Evolutionary conservation across 2,797 vertebrate species (phyloP).

Genomic region (Karalla daura): DNA sequence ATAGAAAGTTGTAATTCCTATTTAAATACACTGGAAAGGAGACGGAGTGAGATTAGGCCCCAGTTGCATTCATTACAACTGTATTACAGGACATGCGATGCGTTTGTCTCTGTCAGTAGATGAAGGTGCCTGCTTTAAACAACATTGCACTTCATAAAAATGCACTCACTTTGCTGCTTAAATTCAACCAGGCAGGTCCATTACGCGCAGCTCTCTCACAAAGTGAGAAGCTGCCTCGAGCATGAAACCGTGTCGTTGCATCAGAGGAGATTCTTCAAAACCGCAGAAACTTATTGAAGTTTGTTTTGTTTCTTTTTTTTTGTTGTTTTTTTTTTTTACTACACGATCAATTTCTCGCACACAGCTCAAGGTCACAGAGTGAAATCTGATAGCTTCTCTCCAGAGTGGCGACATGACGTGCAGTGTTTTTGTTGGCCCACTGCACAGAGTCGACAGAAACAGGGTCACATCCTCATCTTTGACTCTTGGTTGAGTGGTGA

Average conservation of each 20-base stretch:
- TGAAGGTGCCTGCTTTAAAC: constrained; percentile 40
- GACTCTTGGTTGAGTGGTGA: not conserved
- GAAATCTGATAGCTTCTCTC: constrained; percentile 37
- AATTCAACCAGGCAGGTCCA: constrained; percentile 40
- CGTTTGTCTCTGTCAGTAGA: constrained; percentile 55
- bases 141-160: constrained; percentile 44
- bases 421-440: constrained; percentile 6
- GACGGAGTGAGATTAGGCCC: constrained; percentile 41
- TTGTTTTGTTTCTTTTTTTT: too few relatives aligned
- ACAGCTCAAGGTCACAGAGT: constrained; percentile 48
- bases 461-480: not conserved
- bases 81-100: constrained; percentile 20
- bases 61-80: constrained; percentile 43
- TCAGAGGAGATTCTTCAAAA: constrained; percentile 8
- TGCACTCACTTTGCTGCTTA: constrained; percentile 21
- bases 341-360: constrained; percentile 45
- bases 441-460: constrained; percentile 9
- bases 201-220: constrained; percentile 40
- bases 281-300: constrained; percentile 26
- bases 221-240: constrained; percentile 31
- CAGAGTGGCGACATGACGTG: constrained; percentile 30
- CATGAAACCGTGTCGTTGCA: constrained; percentile 21
- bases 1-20: constrained; percentile 39
- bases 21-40: constrained; percentile 51
- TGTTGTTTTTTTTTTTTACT: not conserved